These are phyloP conservation scores for Folsomia manolachei DNA, from an alignment of 2,888 invertebrate genomes.

Conservation along the genomic window DNA sequence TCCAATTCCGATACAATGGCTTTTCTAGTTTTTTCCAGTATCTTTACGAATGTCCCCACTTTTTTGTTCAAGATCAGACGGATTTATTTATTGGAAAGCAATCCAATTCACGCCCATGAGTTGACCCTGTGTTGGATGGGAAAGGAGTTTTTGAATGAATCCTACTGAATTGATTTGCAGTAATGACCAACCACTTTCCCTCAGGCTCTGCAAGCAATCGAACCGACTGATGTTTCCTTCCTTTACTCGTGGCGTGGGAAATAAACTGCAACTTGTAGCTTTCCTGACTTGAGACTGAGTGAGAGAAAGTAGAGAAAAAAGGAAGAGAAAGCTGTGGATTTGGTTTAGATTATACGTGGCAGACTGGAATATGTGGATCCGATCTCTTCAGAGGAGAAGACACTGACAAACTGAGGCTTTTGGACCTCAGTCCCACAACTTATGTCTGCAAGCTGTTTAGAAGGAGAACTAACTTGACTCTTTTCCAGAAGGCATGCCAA, in stretches of 20 bases:
- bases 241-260: too few species aligned
- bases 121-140: background rate
- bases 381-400: background rate
- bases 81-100: background rate
- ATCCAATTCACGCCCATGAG: background rate
- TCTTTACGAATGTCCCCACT: background rate
- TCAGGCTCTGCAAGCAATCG: background rate
- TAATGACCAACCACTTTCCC: background rate
- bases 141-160: background rate
- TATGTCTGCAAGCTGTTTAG: background rate
- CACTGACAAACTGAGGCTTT: background rate
- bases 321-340: background rate
- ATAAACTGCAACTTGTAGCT: background rate
- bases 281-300: background rate
- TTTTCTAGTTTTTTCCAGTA: too few species aligned
- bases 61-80: background rate
- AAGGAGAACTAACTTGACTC: background rate
- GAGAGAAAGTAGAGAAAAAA: background rate
- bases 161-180: background rate
- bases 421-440: background rate
- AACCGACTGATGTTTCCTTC: background rate
- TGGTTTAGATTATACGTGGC: background rate
- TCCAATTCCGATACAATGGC: background rate
- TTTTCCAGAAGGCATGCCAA: too few species aligned
- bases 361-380: too few species aligned